Evolutionary conservation across 2,113 vertebrate genomes (phyloP).

Genomic region (Struthidea cinerea): DNA sequence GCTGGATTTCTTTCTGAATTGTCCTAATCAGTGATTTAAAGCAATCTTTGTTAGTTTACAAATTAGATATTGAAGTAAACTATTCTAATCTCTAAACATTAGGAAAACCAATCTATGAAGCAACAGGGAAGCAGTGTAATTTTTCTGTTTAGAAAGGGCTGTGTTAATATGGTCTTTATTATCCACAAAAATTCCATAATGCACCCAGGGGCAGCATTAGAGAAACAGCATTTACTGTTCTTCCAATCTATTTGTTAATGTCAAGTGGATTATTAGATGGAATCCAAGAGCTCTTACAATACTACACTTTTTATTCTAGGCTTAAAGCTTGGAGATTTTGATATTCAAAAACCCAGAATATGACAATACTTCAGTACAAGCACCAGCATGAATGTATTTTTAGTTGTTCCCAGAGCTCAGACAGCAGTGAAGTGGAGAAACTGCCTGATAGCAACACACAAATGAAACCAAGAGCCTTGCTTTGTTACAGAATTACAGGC

Average conservation of each 20-base stretch:
- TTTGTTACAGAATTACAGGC: not conserved
- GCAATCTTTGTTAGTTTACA: not conserved
- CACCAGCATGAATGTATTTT: not conserved
- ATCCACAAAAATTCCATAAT: not conserved
- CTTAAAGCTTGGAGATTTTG: not conserved
- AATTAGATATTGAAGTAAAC: not conserved
- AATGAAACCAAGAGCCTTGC: not conserved
- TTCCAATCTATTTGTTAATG: not conserved
- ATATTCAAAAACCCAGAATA: not conserved
- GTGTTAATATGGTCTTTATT: not conserved
- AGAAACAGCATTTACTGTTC: not conserved
- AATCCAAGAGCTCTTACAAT: not conserved
- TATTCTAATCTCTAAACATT: slow-evolving; percentile 11
- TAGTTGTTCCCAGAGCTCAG: not conserved
- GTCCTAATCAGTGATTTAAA: not conserved
- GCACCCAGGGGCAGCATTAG: not conserved
- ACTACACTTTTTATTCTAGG: not conserved
- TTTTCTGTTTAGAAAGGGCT: not conserved
- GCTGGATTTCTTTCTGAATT: not conserved
- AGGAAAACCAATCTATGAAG: not conserved
- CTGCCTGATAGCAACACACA: not conserved
- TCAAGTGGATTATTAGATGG: slow-evolving; percentile 9
- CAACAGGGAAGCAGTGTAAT: not conserved
- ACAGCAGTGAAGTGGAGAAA: not conserved
- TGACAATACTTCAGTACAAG: not conserved